phyloP scores from a whole-genome alignment of 1,140 invertebrate genomes.

The Mylabris phalerata region DNA sequence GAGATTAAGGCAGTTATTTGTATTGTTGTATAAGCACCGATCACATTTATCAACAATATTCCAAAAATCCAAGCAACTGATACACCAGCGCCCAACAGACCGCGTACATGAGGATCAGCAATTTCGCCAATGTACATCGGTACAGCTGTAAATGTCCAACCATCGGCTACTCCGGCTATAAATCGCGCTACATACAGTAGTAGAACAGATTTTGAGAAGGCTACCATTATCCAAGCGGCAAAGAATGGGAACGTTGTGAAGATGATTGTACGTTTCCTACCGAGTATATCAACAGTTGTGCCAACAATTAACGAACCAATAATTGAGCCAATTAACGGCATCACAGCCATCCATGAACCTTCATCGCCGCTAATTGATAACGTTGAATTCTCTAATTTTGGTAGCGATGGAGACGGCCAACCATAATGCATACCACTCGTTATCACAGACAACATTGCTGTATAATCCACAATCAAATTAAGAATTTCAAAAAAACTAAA shows the following conservation, averaged over 20 bases:
- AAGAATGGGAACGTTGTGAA: constrained; percentile 53
- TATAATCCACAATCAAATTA: not conserved
- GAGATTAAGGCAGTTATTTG: constrained; percentile 52
- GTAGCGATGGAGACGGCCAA: constrained; percentile 36
- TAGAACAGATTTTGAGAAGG: constrained; percentile 44
- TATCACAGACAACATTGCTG: constrained; percentile 31
- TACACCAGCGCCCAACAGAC: constrained; percentile 38
- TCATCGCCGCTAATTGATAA: constrained; percentile 50
- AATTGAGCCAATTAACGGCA: constrained; percentile 42
- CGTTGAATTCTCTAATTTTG: constrained; percentile 26
- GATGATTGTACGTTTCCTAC: constrained; percentile 61
- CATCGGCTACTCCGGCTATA: constrained; percentile 57
- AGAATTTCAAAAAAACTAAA: not conserved
- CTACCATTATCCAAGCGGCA: constrained; percentile 60
- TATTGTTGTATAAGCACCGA: constrained; percentile 56
- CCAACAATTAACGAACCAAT: constrained; percentile 44
- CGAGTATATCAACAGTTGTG: constrained; percentile 46
- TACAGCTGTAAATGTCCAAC: constrained; percentile 56
- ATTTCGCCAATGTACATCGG: constrained; percentile 63
- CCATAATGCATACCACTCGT: constrained; percentile 37
- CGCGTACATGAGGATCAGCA: constrained; percentile 58
- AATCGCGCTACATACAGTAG: constrained; percentile 46
- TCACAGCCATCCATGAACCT: constrained; percentile 55
- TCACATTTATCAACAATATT: constrained; percentile 58
- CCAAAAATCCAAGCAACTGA: constrained; percentile 46